Evolutionary conservation across 2,113 vertebrate genomes (phyloP).

Genomic region (Forbesichthys agassizii): DNA sequence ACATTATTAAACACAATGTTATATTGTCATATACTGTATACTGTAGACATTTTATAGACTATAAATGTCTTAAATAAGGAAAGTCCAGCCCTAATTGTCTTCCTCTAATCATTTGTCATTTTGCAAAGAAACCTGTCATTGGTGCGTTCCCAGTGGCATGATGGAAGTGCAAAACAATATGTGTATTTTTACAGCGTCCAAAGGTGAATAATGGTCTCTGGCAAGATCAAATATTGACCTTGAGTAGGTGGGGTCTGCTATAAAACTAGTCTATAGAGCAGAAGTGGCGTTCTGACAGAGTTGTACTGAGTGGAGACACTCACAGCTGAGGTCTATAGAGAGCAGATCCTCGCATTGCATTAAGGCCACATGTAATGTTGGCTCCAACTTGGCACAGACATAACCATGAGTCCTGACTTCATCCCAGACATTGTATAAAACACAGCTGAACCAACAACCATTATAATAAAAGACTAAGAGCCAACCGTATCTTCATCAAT

Average conservation of each 20-base stretch:
- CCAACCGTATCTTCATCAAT: not conserved
- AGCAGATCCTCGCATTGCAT: no score
- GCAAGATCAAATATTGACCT: not conserved
- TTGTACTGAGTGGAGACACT: no score
- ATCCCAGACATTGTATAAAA: not conserved
- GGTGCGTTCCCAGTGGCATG: not conserved
- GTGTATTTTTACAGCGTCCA: not conserved
- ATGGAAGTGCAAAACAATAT: not conserved
- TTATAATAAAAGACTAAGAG: not conserved
- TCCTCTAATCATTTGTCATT: not conserved
- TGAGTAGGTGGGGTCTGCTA: not conserved
- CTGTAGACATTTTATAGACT: no score
- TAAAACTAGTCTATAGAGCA: not conserved
- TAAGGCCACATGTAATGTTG: no score
- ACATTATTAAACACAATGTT: no score
- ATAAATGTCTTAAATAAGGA: no score
- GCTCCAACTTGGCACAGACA: no score
- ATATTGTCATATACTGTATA: no score
- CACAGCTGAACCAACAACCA: not conserved
- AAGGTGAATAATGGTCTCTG: not conserved
- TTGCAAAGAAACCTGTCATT: not conserved
- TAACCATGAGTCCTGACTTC: no score
- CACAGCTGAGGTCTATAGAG: no score
- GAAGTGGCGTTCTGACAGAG: no score
- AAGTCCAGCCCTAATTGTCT: not conserved